A percentile compares a stretch with the other conserved stretches of the same genome.
Evolutionary conservation across 2,888 invertebrate genomes (phyloP).

Genomic region (Eristalis tenax): DNA sequence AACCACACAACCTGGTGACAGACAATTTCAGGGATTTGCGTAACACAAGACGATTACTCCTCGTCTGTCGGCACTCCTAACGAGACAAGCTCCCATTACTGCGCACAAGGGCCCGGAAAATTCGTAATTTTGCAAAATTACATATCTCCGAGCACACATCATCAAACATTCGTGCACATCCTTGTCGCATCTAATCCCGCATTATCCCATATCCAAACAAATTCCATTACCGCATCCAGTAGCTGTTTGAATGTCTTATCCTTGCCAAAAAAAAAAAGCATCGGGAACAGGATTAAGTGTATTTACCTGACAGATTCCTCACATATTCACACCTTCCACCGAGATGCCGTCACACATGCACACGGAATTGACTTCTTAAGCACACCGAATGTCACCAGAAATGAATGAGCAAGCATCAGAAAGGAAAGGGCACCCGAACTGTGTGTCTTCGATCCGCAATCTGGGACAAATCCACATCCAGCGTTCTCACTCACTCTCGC

Average conservation of each 20-base stretch:
- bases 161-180: not conserved
- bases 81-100: not conserved
- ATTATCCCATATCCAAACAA: constrained; percentile 65
- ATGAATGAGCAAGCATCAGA: not conserved
- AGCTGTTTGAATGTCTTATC: constrained; percentile 48
- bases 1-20: not conserved
- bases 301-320: constrained; percentile 68
- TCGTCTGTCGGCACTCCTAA: not conserved
- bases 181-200: constrained; percentile 53
- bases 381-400: constrained; percentile 17
- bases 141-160: constrained; percentile 3
- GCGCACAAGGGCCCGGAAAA: not conserved
- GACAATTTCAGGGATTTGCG: not conserved
- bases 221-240: constrained; percentile 68
- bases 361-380: constrained; percentile 59
- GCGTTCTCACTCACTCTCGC: not conserved
- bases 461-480: not conserved
- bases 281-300: constrained; percentile 63
- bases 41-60: constrained; percentile 23
- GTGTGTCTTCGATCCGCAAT: constrained; percentile 31
- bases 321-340: constrained; percentile 50
- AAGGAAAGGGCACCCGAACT: constrained; percentile 36
- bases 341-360: constrained; percentile 6
- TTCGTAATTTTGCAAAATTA: constrained; percentile 19
- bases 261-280: constrained; percentile 50